Base-by-base conservation (phyloP, 2,113 vertebrate genomes). In the Pteruthius melanotis region DNA sequence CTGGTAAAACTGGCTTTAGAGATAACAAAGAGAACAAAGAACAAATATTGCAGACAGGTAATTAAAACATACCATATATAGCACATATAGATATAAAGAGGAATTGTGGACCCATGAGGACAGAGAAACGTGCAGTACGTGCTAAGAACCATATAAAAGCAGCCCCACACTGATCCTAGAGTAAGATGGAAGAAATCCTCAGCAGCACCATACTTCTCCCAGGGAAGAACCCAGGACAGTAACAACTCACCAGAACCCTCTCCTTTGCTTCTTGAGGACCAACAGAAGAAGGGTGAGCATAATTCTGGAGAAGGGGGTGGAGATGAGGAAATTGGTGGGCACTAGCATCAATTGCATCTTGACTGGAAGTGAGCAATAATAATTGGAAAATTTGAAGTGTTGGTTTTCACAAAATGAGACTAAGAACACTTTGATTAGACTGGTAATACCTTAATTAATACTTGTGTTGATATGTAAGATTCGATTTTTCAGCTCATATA, bases 1-100 rank as follows among this genome's bases (percentile, higher is more conserved):
- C 35, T 10, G 2, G 47, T 74, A 90, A 92, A 95, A 83, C 68
- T n/a, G 10, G 8, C 76, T 93, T 81, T 66, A 40, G 40, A 92
- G 96, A 97, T 96, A 96, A 88, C 20, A 77, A 83, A 54, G 11
- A 50, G 88, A 94, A 63, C 95, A 97, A 94, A 92, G 94, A 92
- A 78, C 89, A 92, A 90, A 81, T 83, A 88, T 47, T 57, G 8
- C 39, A 56, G 39, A 65, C 8, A 49, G 1, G 33, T 65, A 66
- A 87, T 75, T 93, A 78, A 94, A 96, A 68, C 30, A n/a, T 37
- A 56, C 28, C 80, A 44, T 68, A 72, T 64, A 56, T 16, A 82
- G 54, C 35, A 39, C 71, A 63, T 83, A 74, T 33, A 95, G 94
- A 90, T 94, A 92, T 30, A 61, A 87, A 27, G 44, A 68, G 47